Conservation (phyloP, 2,888 invertebrate species). For the Melikaiella ostensackeni region DNA sequence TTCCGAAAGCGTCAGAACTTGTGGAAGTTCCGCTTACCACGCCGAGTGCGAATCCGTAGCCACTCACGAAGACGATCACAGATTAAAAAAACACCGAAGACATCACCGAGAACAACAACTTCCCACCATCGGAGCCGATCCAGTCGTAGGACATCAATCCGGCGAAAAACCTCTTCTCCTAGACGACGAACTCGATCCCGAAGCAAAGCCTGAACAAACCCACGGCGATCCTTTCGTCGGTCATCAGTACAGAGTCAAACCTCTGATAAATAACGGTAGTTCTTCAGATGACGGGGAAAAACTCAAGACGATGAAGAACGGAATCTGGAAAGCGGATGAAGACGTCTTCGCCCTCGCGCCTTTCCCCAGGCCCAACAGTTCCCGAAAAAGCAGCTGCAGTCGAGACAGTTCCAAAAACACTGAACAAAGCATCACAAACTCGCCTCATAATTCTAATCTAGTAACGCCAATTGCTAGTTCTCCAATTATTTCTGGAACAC, state of each 20-base stretch:
- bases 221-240: constrained; percentile 82
- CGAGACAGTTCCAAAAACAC: constrained; percentile 45
- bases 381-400: constrained; percentile 62
- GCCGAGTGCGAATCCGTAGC: constrained; percentile 86
- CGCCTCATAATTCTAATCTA: constrained; percentile 58
- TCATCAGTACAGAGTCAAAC: constrained; percentile 85
- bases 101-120: constrained; percentile 72
- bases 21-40: constrained; percentile 85
- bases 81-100: constrained; percentile 77
- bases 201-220: constrained; percentile 74
- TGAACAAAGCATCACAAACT: constrained; percentile 53
- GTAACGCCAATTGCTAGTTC: constrained; percentile 59
- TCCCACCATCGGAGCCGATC: constrained; percentile 64
- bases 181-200: constrained; percentile 87
- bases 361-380: constrained; percentile 77
- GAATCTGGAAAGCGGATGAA: constrained; percentile 68
- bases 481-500: constrained; percentile 59
- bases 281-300: constrained; percentile 64
- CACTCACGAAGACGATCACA: constrained; percentile 80
- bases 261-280: constrained; percentile 80
- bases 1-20: constrained; percentile 83
- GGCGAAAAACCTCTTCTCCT: constrained; percentile 86
- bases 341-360: constrained; percentile 87
- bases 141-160: constrained; percentile 85
- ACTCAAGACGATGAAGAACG: constrained; percentile 53